A percentile compares a stretch with the other conserved stretches of the same genome.
These are phyloP conservation scores for Dromococcyx pavoninus DNA, from an alignment of 2,797 vertebrate species.

Conservation along the genomic window DNA sequence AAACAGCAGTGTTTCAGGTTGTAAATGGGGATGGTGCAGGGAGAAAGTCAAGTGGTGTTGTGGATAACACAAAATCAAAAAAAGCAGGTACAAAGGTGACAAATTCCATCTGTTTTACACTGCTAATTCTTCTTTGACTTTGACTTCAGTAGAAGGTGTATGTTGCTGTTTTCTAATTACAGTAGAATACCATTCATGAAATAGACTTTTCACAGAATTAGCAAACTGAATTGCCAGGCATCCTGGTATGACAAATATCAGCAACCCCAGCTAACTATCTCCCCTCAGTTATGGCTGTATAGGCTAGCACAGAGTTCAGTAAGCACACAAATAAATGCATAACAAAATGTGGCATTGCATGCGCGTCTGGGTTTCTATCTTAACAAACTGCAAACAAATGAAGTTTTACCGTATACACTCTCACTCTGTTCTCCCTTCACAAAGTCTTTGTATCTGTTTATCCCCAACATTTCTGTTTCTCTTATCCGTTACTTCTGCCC, in stretches of 20 bases:
- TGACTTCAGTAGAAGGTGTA: background rate
- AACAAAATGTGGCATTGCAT: background rate
- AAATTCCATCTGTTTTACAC: background rate
- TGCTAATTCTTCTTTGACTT: background rate
- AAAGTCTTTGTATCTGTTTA: background rate
- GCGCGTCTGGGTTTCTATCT: background rate
- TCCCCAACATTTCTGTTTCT: background rate
- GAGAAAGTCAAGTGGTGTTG: background rate
- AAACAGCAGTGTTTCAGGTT: background rate
- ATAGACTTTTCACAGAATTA: background rate
- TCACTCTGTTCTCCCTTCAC: constrained; percentile 50
- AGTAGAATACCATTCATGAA: background rate
- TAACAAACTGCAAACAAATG: constrained; percentile 36
- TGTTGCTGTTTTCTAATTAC: background rate
- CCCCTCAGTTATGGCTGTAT: background rate
- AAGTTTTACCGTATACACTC: background rate
- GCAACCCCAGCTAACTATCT: background rate
- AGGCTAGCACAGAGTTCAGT: background rate
- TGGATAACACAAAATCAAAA: background rate
- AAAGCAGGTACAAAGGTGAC: background rate
- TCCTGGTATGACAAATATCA: background rate
- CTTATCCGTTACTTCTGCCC: background rate
- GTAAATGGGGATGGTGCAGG: background rate
- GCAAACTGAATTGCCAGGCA: background rate
- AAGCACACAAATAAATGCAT: constrained; percentile 24